Evolutionary conservation across 2,888 invertebrate genomes (phyloP), one percentile per base, ranked within the genome.

Genomic region (Drosophila neonasuta): DNA sequence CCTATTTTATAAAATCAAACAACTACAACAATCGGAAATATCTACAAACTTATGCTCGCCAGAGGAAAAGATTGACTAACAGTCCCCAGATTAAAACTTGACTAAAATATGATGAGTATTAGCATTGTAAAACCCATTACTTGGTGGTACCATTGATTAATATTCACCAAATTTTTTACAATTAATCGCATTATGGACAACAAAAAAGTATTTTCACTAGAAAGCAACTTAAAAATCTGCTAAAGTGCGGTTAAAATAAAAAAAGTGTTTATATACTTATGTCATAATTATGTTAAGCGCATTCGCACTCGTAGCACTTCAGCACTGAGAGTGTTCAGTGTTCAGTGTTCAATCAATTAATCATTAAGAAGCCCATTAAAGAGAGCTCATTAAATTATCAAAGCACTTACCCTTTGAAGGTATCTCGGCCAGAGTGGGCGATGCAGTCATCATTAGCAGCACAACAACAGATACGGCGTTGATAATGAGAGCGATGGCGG

Each of bases 351-450:
- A 70, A 68, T 71, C 68, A 71, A 64, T 80, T 62, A 66, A 70
- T 74, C 69, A 67, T 66, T 63, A 24, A 36, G 76, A 74, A 83
- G 75, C 71, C 80, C 66, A 68, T 68, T 68, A 61, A 72, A 60
- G 67, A 54, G 41, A 69, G 68, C 72, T 80, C 72, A 86, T 81
- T 84, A 80, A 86, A 84, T 86, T 77, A 78, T 78, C 78, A 86
- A 86, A 77, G 77, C 55, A 87, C 84, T 87, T 81, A 90, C 90
- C 90, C 86, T 90, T 90, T 70, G 90, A 87, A 66, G 89, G 88
- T 77, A 90, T 90, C 74, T 90, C 90, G 61, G 90, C 81, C 30
- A 73, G 61, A 7, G 76, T 68, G 75, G 84, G 86, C 60, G 86
- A 75, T 60, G 81, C 85, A 63, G 80, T 80, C 74, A 88, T 76